Base-by-base conservation (phyloP, 2,113 vertebrate species). In the Solea senegalensis region DNA sequence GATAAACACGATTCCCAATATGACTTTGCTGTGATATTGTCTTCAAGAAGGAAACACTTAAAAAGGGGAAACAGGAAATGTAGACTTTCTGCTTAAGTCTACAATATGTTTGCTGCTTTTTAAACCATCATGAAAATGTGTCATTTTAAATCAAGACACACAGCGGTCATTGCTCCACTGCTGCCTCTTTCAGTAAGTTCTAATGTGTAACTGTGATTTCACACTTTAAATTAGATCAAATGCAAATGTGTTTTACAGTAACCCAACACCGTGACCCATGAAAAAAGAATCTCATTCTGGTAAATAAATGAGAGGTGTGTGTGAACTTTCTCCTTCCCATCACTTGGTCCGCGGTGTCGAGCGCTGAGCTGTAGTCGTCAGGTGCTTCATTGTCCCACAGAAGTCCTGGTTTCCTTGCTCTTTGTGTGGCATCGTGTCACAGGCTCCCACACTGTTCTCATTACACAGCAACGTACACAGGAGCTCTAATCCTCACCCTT, bases 401-500 rank as follows among this genome's bases (percentile, higher is more conserved):
- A 64, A 46, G 45, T 34, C 54, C n/a, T 16, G 65, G 59, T 78
- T 88, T 81, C 70, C 83, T 77, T 26, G 27, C 70, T 69, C 78
- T 82, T 78, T 88, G 83, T 87, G 80, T 76, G 87, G 78, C 76
- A 72, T 52, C 10, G 50, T 57, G 84, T 89, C 85, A 72, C 59
- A 0, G 72, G 73, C 82, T 86, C 75, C 72, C 72, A 67, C 80
- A 44, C 11, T 78, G 71, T 74, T 90, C 87, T 76, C 84, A 60
- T 80, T 76, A 84, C 84, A 85, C 84, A 72, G 74, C 65, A 13
- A 41, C 79, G 66, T 62, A 65, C 74, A 77, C 10, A 81, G 59
- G 41, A 67, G 71, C 48, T 2, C 63, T 89, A 87, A 91, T 89
- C 84, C 81, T 82, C 81, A 80, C 89, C 80, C 88, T 90, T 90